These are phyloP conservation scores for Pygoscelis antarcticus DNA, from an alignment of 2,113 vertebrate species.

Conservation along the genomic window DNA sequence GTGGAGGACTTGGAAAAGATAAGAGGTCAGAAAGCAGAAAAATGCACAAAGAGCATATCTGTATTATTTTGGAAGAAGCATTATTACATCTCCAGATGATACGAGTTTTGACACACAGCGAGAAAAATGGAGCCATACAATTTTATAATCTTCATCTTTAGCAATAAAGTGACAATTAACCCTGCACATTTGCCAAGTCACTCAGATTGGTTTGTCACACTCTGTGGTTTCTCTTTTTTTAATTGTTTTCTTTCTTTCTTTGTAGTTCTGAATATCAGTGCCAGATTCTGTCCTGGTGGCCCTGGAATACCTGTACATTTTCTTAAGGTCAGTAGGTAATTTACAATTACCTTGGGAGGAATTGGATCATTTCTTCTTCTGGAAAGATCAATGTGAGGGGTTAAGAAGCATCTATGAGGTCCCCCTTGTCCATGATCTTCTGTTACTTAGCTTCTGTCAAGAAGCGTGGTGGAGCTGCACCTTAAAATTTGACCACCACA, in stretches of 20 bases:
- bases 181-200: neutral
- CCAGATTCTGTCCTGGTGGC: neutral
- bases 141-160: neutral
- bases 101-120: neutral
- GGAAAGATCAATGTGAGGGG: neutral
- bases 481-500: neutral
- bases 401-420: neutral
- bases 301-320: neutral
- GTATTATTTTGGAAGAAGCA: neutral
- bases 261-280: neutral
- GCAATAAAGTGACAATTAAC: constrained; percentile 9
- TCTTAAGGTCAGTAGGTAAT: neutral
- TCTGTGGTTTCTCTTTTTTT: neutral
- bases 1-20: neutral
- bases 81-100: neutral
- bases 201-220: neutral
- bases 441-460: neutral
- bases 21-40: constrained; percentile 5
- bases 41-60: neutral
- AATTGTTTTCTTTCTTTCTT: neutral
- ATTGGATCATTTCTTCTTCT: neutral
- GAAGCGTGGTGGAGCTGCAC: neutral
- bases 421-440: neutral
- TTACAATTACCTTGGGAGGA: neutral
- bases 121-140: neutral